Percentiles rank a stretch among this genome's conserved stretches.
Evolutionary conservation across 2,888 invertebrate genomes (phyloP).

Genomic region (Tuberolachnus salignus): DNA sequence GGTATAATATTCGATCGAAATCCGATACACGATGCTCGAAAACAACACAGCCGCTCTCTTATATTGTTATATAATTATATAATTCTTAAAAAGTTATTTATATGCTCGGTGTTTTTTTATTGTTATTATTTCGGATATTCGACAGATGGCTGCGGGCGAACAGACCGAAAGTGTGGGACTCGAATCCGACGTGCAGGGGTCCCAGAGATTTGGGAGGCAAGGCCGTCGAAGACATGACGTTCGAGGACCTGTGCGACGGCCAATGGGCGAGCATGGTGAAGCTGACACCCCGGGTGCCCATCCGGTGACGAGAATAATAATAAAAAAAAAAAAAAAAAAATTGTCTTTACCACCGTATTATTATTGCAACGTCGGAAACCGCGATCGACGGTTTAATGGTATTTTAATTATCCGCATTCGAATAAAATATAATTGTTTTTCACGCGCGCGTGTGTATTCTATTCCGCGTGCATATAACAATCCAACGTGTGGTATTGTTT

Average conservation of each 20-base stretch:
- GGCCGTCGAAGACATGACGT: constrained; percentile 72
- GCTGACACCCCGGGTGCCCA: constrained; percentile 70
- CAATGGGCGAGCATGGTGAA: constrained; percentile 82
- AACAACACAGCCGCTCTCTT: too few species aligned
- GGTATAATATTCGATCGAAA: too few species aligned
- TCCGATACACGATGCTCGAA: too few species aligned
- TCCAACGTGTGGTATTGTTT: constrained; percentile 13
- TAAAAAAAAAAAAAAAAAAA: too few species aligned
- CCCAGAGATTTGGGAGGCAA: constrained; percentile 76
- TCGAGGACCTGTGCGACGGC: constrained; percentile 75
- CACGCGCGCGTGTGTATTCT: background rate
- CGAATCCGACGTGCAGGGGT: constrained; percentile 73
- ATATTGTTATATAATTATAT: too few species aligned
- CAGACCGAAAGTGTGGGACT: constrained; percentile 73
- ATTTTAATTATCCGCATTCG: constrained; percentile 25
- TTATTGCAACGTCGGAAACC: background rate
- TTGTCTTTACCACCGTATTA: too few species aligned
- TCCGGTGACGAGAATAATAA: constrained; percentile 61
- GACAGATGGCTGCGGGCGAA: constrained; percentile 73
- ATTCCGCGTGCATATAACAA: constrained; percentile 6
- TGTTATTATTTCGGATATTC: background rate
- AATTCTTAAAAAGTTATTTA: too few species aligned
- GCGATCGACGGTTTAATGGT: constrained; percentile 31
- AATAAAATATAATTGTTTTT: background rate
- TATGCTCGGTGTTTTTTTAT: too few species aligned